Conservation (phyloP, 2,888 invertebrate species). For the Chrysina gloriosa region DNA sequence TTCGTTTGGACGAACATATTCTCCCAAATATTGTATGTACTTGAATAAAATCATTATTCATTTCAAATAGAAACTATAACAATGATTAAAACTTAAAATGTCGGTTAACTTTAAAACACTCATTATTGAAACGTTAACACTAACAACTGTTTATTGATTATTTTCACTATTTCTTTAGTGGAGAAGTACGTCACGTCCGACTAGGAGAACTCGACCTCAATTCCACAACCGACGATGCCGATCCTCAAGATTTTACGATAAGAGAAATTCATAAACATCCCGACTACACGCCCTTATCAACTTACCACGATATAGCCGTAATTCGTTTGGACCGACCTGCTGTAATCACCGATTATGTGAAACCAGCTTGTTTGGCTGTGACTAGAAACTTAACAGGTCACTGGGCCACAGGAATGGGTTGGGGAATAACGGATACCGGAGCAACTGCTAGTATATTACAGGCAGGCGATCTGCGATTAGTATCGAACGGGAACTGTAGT, state of each 20-base stretch:
- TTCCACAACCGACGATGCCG: slow-evolving; percentile 48
- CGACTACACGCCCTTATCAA: slow-evolving; percentile 58
- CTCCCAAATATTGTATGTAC: too few relatives aligned
- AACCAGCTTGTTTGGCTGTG: slow-evolving; percentile 71
- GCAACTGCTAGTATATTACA: slow-evolving; percentile 57
- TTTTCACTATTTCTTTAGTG: too few relatives aligned
- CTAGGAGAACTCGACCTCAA: slow-evolving; percentile 64
- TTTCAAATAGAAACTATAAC: too few relatives aligned
- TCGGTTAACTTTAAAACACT: too few relatives aligned
- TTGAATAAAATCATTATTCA: too few relatives aligned
- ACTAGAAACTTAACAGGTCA: slow-evolving; percentile 55
- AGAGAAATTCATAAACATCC: slow-evolving; percentile 62
- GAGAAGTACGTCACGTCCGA: slow-evolving; percentile 58
- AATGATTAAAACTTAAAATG: too few relatives aligned
- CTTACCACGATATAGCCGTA: slow-evolving; percentile 68
- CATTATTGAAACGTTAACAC: too few relatives aligned
- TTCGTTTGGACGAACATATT: too few relatives aligned
- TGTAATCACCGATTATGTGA: slow-evolving; percentile 65
- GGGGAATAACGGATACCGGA: slow-evolving; percentile 60
- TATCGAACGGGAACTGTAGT: slow-evolving; percentile 55
- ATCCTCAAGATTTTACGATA: slow-evolving; percentile 58
- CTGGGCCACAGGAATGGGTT: slow-evolving; percentile 68
- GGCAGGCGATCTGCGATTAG: slow-evolving; percentile 64
- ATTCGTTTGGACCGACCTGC: slow-evolving; percentile 62
- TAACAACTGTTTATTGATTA: too few relatives aligned